phyloP scores from a whole-genome alignment of 1,140 invertebrate genomes.

The Zophobas atratus region DNA sequence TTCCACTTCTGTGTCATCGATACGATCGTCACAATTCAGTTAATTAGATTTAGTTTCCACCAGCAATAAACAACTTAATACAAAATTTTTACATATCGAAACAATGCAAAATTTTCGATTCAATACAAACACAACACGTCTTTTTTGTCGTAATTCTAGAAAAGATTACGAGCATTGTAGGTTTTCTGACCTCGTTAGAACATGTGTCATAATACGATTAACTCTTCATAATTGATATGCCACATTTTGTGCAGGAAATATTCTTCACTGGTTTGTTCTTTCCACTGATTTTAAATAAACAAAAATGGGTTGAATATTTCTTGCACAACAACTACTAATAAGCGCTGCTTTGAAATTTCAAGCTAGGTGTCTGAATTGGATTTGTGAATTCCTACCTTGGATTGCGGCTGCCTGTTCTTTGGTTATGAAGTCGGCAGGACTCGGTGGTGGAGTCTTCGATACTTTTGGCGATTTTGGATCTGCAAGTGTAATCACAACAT shows the following conservation, averaged over 20 bases:
- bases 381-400: conserved; percentile 63
- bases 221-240: conserved; percentile 61
- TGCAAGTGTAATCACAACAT: conserved; percentile 32
- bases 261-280: conserved; percentile 16
- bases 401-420: conserved; percentile 62
- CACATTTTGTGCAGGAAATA: conserved; percentile 63
- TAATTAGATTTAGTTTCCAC: not conserved
- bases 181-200: conserved; percentile 35
- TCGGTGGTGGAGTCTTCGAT: conserved; percentile 71
- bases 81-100: no score
- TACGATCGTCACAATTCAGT: not conserved
- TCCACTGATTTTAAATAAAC: not conserved
- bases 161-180: conserved; percentile 14
- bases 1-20: not conserved
- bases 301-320: conserved; percentile 53
- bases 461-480: conserved; percentile 69
- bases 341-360: conserved; percentile 53
- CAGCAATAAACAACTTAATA: not conserved
- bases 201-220: conserved; percentile 35
- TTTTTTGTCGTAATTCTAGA: not conserved
- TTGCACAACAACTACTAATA: conserved; percentile 54
- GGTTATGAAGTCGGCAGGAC: conserved; percentile 70
- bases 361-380: conserved; percentile 46
- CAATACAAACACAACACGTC: not conserved
- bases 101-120: no score